A percentile compares a stretch with the other conserved stretches of the same genome.
Evolutionary conservation across 2,113 vertebrate genomes (phyloP).

Genomic region (Platysteira castanea): DNA sequence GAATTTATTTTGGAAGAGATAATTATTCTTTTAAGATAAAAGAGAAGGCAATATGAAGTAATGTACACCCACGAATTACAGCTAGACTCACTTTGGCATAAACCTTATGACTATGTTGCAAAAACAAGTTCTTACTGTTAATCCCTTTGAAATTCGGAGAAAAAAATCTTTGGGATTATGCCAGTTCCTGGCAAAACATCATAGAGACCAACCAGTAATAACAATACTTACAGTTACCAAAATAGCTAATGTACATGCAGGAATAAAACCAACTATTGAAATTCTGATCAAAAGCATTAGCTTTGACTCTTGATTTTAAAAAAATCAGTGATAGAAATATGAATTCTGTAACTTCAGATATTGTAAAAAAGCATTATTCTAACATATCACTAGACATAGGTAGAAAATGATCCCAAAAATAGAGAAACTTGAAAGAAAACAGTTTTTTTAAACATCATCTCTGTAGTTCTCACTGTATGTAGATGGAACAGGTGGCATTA

Average conservation of each 20-base stretch:
- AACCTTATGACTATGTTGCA: neutral
- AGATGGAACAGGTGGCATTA: neutral
- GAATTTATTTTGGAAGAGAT: neutral
- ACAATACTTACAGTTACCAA: neutral
- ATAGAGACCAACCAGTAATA: neutral
- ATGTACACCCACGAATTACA: neutral
- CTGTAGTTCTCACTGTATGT: neutral
- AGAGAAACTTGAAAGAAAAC: neutral
- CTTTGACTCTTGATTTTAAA: neutral
- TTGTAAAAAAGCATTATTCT: neutral
- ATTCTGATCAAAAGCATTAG: neutral
- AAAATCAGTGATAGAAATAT: neutral
- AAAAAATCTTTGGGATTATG: neutral
- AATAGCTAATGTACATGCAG: neutral
- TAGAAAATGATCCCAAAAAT: neutral
- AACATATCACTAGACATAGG: neutral
- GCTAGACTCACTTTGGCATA: neutral
- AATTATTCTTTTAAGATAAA: neutral
- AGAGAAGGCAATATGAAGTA: neutral
- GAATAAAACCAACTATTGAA: neutral
- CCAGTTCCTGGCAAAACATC: neutral
- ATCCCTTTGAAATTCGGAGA: neutral
- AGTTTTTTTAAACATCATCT: neutral
- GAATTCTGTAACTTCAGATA: neutral
- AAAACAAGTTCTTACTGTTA: neutral